Conservation (phyloP, 2,113 vertebrate species). For the Turdus rufiventris region DNA sequence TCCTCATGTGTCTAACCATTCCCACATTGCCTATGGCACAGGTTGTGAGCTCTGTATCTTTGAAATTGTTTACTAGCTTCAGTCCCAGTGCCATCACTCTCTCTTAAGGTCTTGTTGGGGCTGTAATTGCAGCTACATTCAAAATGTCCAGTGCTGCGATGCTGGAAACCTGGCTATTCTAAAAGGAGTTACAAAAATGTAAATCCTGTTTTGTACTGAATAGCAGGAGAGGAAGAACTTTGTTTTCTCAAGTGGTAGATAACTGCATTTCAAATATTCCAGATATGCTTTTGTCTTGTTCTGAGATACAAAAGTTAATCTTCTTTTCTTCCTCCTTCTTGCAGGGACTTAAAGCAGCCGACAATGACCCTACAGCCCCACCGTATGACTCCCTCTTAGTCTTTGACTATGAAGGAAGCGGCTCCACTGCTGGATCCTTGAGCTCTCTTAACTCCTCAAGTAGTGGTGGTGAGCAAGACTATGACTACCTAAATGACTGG, state of each 20-base stretch:
- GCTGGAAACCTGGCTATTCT: background rate
- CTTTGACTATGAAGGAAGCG: slow-evolving; percentile 97
- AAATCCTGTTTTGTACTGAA: background rate
- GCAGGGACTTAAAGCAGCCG: slow-evolving; percentile 95
- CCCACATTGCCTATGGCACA: background rate
- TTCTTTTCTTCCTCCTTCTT: background rate
- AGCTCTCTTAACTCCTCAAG: slow-evolving; percentile 98
- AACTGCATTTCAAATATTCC: rapidly evolving
- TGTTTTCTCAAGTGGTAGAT: background rate
- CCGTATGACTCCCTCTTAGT: slow-evolving; percentile 97
- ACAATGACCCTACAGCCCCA: slow-evolving; percentile 94
- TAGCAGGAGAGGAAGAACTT: background rate
- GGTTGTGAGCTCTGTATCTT: background rate
- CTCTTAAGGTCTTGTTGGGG: background rate
- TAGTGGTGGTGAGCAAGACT: slow-evolving; percentile 97
- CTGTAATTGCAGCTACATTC: background rate
- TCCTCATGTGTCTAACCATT: background rate
- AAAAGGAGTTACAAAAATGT: background rate
- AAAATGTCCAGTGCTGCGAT: background rate
- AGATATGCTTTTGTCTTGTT: background rate
- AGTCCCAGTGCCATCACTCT: background rate
- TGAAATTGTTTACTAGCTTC: background rate
- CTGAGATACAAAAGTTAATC: background rate
- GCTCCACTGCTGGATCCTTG: slow-evolving; percentile 94
- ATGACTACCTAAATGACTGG: slow-evolving; percentile 99